Base-by-base conservation (phyloP, 23 tunicate species). In the Halocynthia roretzi region DNA sequence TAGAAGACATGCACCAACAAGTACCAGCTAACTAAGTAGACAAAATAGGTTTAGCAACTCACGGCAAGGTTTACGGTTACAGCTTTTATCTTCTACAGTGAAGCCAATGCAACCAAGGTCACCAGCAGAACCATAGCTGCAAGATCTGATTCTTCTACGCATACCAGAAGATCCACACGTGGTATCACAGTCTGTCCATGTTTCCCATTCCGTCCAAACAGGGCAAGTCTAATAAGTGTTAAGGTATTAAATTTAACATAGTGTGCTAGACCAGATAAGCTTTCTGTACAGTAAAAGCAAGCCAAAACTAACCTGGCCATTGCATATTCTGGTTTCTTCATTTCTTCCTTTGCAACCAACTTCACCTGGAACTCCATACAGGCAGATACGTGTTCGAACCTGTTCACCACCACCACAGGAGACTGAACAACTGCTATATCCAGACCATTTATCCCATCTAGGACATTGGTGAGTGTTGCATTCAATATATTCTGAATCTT, bases 381-480 rank as follows among this genome's bases (percentile, higher is more conserved):
- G 53, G 31, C 83, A 80, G 10, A 49, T 8, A 22, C 83, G 52
- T 7, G 20, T 50, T 67, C 83, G 52, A 14, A 14, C 55, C 53
- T 67, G 65, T 56, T 74, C 78, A 54, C 78, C 97, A 10, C 87
- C 91, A 49, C 87, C 85, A 58, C 97, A 91, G 7, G 77, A 56
- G 7, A 69, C 81, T 23, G 78, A 67, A 62, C 97, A 91, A 14
- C 60, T 80, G 23, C 64, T 76, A 87, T 87, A 91, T 12, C 77
- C 67, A n/a, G 76, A 56, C 97, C 97, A 91, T 10, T 62, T 23
- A 22, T 78, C 77, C 87, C 90, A 85, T 18, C 62, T 55, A 7
- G 91, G 91, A 54, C 97, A 91, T 51, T 68, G 53, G 17, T 80
- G 83, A 5, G 50, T 48, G 56, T 74, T 74, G 21, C 78, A 74